phyloP scores from a whole-genome alignment of 2,797 vertebrate species.

The Somateria mollissima region DNA sequence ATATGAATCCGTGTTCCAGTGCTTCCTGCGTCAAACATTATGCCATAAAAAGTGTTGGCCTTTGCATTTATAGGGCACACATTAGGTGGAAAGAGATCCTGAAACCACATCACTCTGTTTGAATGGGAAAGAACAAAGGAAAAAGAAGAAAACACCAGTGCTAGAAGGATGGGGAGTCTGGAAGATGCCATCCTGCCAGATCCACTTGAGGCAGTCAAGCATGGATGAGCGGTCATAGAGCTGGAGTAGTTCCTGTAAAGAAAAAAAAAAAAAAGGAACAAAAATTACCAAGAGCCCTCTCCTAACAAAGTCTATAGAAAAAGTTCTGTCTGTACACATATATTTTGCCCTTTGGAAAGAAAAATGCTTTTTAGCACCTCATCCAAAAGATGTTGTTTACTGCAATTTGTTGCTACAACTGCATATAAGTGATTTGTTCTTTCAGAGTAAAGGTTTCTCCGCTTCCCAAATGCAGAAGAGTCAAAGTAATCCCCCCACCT shows the following conservation, averaged over 20 bases:
- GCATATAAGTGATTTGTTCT: not conserved
- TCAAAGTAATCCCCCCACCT: not conserved
- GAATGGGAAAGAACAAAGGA: constrained; percentile 74
- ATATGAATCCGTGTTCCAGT: constrained; percentile 97
- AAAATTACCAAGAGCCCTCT: constrained; percentile 22
- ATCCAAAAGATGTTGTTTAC: not conserved
- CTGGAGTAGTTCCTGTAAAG: constrained; percentile 32
- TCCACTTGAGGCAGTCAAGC: not conserved
- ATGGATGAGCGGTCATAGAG: constrained; percentile 38
- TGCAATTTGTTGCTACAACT: not conserved
- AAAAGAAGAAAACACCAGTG: constrained; percentile 75
- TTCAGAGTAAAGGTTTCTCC: not conserved
- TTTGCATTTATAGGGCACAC: constrained; percentile 77
- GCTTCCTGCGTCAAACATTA: constrained; percentile 99
- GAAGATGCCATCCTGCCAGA: constrained; percentile 64
- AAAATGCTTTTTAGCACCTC: not conserved
- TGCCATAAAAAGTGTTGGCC: constrained; percentile 85
- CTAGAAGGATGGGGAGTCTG: constrained; percentile 34
- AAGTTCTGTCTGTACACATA: not conserved
- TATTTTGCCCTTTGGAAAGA: not conserved
- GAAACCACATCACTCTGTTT: constrained; percentile 76
- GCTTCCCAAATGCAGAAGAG: not conserved
- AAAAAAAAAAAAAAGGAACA: not conserved
- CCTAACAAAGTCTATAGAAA: not conserved
- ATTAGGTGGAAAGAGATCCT: constrained; percentile 76